These are phyloP conservation scores for Prunella himalayana DNA, from an alignment of 2,113 vertebrate species.

Conservation along the genomic window DNA sequence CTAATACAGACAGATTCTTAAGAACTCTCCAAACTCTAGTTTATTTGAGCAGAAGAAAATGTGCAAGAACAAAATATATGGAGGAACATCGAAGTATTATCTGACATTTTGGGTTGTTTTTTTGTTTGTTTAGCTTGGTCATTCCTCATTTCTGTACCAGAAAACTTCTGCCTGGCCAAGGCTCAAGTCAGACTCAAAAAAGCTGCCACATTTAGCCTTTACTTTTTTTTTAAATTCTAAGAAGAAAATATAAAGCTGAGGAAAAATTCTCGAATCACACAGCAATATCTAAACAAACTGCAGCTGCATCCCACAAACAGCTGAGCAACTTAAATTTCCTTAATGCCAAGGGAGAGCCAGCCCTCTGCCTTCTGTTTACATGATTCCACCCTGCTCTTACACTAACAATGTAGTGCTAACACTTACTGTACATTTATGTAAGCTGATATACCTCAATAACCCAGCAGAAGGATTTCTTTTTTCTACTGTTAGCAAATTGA, in stretches of 20 bases:
- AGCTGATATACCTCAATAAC: not conserved
- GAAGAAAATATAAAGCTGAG: not conserved
- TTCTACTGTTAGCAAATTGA: not conserved
- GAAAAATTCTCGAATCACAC: not conserved
- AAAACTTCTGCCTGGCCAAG: not conserved
- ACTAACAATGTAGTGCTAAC: not conserved
- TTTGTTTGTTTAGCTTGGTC: not conserved
- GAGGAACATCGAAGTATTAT: not conserved
- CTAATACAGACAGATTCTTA: not conserved
- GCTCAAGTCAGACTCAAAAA: not conserved
- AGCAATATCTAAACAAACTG: not conserved
- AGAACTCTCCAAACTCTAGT: not conserved
- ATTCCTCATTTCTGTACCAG: not conserved
- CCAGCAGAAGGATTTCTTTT: not conserved
- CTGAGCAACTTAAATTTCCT: not conserved
- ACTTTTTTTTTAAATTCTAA: not conserved
- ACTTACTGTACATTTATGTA: not conserved
- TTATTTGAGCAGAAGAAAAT: not conserved
- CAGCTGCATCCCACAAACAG: not conserved
- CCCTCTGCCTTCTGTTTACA: not conserved
- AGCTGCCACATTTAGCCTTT: not conserved
- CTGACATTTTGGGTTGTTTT: not conserved
- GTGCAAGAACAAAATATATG: not conserved
- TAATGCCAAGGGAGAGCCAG: not conserved
- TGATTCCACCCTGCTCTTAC: not conserved